Evolutionary conservation across 2,113 vertebrate genomes (phyloP), one percentile per base, ranked within the genome.

Genomic region (Cynoglossus semilaevis): DNA sequence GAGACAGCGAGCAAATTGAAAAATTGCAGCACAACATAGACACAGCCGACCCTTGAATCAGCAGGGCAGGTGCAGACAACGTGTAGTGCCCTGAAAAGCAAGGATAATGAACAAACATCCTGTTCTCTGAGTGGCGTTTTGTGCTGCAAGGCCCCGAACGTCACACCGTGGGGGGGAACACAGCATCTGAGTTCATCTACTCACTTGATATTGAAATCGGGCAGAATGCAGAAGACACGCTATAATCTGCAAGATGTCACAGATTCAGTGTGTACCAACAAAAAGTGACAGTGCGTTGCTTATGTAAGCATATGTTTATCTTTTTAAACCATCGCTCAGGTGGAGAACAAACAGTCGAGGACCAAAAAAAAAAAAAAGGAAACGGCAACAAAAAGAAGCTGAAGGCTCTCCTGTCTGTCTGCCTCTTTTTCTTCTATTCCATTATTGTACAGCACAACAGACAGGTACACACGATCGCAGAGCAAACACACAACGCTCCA

Each of bases 81-180:
- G 58, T 22, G 54, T 4, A 16, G 37, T 16, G 18, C 48, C 60
- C 46, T 2, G 57, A 77, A 48, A 15, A 44, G 57, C 12, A 14
- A 14, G n/a, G 67, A 69, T 80, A 80, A 82, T 81, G 79, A 82
- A 64, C 63, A 61, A 62, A 76, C 80, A 83, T 51, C 65, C 63
- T 51, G 64, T 38, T 1, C 51, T 66, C 22, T 67, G 76, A 34
- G 70, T 38, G 0, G 19, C 11, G 2, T 29, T 59, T 48, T 64
- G 66, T 64, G 66, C 17, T 66, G 62, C 8, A 8, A 16, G 50
- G 62, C 40, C 47, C 47, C 36, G 48, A 67, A 55, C 42, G 65
- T 35, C 19, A 35, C 0, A 3, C 54, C 0, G 41, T 6, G 22
- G 22, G 59, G 56, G 46, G 54, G 51, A 19, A 11, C 29, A 2